These are phyloP conservation scores for Bacillus rossius DNA, from an alignment of 1,140 invertebrate genomes.

Conservation along the genomic window DNA sequence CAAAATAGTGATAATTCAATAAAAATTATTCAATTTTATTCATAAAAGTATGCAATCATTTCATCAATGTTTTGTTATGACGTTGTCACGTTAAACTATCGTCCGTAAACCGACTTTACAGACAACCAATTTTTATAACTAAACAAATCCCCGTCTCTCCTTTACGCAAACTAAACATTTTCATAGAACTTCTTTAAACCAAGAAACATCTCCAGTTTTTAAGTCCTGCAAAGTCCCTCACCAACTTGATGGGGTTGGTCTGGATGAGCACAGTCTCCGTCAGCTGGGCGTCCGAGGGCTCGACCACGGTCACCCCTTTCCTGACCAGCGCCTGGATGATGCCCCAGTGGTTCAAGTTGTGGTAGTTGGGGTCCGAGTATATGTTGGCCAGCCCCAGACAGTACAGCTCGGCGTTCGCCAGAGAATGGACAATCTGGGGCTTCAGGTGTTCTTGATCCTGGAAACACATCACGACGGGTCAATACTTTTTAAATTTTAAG, in stretches of 20 bases:
- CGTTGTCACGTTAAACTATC: no score
- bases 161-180: no score
- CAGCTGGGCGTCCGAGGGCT: constrained; percentile 77
- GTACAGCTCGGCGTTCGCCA: constrained; percentile 95
- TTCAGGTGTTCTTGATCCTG: constrained; percentile 92
- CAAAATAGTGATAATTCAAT: no score
- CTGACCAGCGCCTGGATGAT: constrained; percentile 87
- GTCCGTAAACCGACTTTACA: no score
- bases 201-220: no score
- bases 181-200: no score
- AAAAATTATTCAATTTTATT: no score
- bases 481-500: constrained; percentile 1
- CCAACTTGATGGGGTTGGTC: constrained; percentile 92
- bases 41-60: no score
- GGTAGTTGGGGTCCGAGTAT: constrained; percentile 94
- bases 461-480: constrained; percentile 13
- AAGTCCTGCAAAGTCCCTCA: constrained; percentile 44
- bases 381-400: constrained; percentile 93
- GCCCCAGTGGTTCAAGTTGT: constrained; percentile 91
- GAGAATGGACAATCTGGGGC: constrained; percentile 82
- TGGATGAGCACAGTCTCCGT: constrained; percentile 96
- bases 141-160: no score
- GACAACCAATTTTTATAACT: no score
- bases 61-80: no score
- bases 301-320: constrained; percentile 84